Evolutionary conservation across 2,113 vertebrate genomes (phyloP).

Genomic region (Falco punctatus): DNA sequence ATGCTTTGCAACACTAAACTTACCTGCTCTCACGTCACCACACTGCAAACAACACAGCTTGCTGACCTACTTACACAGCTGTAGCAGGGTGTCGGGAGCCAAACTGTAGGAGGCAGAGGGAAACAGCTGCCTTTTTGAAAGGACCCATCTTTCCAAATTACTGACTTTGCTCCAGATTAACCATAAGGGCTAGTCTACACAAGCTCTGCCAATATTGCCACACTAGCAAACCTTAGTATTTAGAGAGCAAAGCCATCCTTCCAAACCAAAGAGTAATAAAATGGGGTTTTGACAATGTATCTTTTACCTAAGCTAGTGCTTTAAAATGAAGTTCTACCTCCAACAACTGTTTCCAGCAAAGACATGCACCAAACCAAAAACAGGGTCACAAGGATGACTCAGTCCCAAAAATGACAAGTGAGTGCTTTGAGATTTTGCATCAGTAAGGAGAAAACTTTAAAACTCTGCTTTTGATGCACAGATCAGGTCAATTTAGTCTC

Average conservation of each 20-base stretch:
- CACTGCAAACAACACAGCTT: rapidly evolving
- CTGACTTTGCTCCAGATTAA: background rate
- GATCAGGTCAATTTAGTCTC: background rate
- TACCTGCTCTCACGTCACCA: background rate
- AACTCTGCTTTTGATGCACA: background rate
- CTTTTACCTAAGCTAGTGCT: background rate
- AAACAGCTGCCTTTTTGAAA: background rate
- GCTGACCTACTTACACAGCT: background rate
- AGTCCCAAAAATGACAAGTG: background rate
- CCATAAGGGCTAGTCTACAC: background rate
- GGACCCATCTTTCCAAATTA: background rate
- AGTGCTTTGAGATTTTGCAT: background rate
- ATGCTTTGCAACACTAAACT: background rate
- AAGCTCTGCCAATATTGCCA: background rate
- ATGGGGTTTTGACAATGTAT: background rate
- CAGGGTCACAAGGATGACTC: background rate
- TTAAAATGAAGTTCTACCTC: background rate
- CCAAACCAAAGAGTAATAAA: background rate
- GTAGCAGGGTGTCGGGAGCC: background rate
- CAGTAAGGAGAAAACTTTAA: background rate
- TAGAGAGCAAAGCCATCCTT: background rate
- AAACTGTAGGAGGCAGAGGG: background rate
- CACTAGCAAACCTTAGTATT: background rate
- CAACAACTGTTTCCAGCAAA: background rate
- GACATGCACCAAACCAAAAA: background rate